Percentiles rank a stretch among this genome's conserved stretches.
phyloP scores from a whole-genome alignment of 2,888 invertebrate species.

The Erebia epiphron region DNA sequence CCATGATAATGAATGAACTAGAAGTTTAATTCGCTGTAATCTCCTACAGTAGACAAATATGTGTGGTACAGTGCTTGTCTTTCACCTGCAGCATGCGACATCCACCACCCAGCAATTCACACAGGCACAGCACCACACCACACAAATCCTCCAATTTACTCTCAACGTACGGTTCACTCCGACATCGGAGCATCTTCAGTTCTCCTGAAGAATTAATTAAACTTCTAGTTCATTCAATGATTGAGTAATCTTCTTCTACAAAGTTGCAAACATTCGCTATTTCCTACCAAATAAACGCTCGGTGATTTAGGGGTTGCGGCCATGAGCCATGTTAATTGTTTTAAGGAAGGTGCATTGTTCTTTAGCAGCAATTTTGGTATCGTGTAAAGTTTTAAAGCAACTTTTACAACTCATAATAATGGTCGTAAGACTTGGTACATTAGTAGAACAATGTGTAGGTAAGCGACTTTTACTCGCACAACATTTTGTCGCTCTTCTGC shows the following conservation, averaged over 20 bases:
- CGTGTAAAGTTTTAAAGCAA: slow-evolving; percentile 41
- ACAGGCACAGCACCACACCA: no score
- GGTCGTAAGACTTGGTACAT: slow-evolving; percentile 41
- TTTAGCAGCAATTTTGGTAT: slow-evolving; percentile 36
- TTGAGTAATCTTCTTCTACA: neutral
- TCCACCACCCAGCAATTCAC: no score
- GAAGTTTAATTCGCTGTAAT: no score
- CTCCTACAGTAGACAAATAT: no score
- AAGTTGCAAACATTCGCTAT: neutral
- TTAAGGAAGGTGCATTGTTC: slow-evolving; percentile 26
- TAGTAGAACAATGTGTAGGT: neutral
- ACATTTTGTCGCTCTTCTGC: neutral
- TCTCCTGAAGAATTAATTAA: no score
- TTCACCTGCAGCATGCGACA: no score
- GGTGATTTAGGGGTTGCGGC: neutral
- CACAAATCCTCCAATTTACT: no score
- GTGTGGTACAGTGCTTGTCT: no score
- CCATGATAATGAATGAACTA: no score
- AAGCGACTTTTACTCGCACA: neutral
- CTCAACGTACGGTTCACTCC: no score
- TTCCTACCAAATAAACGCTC: neutral
- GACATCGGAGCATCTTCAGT: no score
- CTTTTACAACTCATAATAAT: slow-evolving; percentile 49
- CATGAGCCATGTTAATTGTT: slow-evolving; percentile 38
- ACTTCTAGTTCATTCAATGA: no score